Evolutionary conservation across 2,797 vertebrate genomes (phyloP).

Genomic region (Smutsia gigantea): DNA sequence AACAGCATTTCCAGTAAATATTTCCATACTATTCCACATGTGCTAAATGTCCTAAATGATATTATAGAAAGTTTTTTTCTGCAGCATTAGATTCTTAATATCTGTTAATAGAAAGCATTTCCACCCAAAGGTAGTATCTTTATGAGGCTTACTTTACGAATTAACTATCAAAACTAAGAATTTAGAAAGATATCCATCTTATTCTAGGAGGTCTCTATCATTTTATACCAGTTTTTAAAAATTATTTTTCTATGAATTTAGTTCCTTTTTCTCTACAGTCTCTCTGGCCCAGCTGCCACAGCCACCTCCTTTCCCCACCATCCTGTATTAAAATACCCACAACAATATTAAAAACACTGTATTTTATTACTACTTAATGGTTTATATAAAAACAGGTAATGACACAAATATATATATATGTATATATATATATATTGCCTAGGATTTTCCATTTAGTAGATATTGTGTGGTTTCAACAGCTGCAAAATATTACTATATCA

Average conservation of each 20-base stretch:
- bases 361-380: background rate
- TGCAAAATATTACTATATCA: background rate
- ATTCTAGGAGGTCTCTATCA: background rate
- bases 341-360: background rate
- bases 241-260: background rate
- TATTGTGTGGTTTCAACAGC: conserved; percentile 18
- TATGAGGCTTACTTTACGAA: conserved; percentile 14
- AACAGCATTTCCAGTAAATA: background rate
- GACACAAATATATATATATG: background rate
- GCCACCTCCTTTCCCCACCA: background rate
- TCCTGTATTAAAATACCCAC: background rate
- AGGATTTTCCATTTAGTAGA: conserved; percentile 37
- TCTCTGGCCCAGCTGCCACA: background rate
- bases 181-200: background rate
- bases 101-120: conserved; percentile 26
- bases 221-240: conserved; percentile 2
- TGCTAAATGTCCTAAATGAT: conserved; percentile 21
- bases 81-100: background rate
- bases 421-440: background rate
- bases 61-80: background rate
- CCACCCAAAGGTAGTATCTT: background rate
- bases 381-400: background rate
- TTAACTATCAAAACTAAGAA: conserved; percentile 40
- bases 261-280: background rate
- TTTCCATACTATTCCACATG: background rate